Base-by-base conservation (phyloP, 2,797 vertebrate species). In the Peromyscus melanophrys region DNA sequence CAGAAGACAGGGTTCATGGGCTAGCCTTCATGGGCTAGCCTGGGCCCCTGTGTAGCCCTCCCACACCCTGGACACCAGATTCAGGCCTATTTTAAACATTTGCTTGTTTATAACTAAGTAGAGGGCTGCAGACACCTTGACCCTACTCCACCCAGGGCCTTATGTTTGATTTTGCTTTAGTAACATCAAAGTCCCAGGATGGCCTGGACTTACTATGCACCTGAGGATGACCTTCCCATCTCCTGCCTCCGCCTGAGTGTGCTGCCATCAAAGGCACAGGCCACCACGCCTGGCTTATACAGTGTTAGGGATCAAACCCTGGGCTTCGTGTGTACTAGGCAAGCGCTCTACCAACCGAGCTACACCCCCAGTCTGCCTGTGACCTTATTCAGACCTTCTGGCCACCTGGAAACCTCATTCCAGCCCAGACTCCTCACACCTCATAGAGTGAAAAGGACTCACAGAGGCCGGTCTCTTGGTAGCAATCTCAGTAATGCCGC, bases 1-100 rank as follows among this genome's bases (percentile, higher is more conserved):
- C 61, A 63, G 99, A 99, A 99, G 98, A 99, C 78, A 0, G 99
- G 99, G 84, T 99, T 55, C 99, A 6, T 98, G 75, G 19, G 99
- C 99, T 55, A 55, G 52, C 52, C 52, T 52, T 52, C 12, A 52
- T 52, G 4, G 61, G 61, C 46, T 34, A 29, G 43, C 25, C 46
- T 46, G 21, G 3, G 7, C 13, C 86, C 23, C 43, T 57, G 7
- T 0, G 0, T 0, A 0, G 7, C n/a, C 87, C 46, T 87, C 73
- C 52, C n/a, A 7, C 1, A 17, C 4, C 55, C 73, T 52, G n/a
- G 27, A 8, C 65, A 37, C 67, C 40, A 49, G 55, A 71, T 55
- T 34, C 27, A 55, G 73, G 49, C 57, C 34, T 17, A 2, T 21
- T n/a, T 21, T n/a, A 31, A 88, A 76, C 46, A 43, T 77, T 52